phyloP scores from a whole-genome alignment of 2,113 vertebrate genomes.

The Mesoclemmys tuberculata region DNA sequence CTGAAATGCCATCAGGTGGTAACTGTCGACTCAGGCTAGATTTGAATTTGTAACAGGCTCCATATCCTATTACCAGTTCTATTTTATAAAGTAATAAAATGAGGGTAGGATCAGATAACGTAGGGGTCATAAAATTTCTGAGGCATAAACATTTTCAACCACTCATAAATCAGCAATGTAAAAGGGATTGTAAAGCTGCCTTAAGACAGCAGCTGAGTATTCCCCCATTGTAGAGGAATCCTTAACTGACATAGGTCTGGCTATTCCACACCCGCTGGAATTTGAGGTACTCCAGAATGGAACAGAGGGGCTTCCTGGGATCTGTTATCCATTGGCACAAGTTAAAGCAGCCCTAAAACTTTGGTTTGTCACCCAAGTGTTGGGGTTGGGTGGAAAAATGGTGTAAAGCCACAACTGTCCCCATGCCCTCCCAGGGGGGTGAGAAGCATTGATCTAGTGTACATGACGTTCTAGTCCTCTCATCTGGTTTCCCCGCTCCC shows the following conservation, averaged over 20 bases:
- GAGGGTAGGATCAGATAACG: background rate
- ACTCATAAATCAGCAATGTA: background rate
- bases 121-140: background rate
- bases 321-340: background rate
- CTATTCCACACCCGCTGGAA: background rate
- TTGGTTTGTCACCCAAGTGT: too few relatives aligned
- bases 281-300: accelerated
- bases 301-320: background rate
- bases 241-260: background rate
- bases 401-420: background rate
- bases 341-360: background rate
- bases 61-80: background rate
- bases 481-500: background rate
- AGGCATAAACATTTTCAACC: background rate
- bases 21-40: accelerated
- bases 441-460: background rate
- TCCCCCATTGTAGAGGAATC: background rate
- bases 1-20: background rate
- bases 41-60: background rate
- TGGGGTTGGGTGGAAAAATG: background rate
- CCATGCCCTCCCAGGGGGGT: background rate
- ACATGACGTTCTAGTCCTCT: background rate
- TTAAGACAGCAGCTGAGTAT: background rate
- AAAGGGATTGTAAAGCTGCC: background rate
- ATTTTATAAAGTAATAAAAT: background rate